These are phyloP conservation scores for Grantiella picta DNA, from an alignment of 2,113 vertebrate species.

Conservation along the genomic window DNA sequence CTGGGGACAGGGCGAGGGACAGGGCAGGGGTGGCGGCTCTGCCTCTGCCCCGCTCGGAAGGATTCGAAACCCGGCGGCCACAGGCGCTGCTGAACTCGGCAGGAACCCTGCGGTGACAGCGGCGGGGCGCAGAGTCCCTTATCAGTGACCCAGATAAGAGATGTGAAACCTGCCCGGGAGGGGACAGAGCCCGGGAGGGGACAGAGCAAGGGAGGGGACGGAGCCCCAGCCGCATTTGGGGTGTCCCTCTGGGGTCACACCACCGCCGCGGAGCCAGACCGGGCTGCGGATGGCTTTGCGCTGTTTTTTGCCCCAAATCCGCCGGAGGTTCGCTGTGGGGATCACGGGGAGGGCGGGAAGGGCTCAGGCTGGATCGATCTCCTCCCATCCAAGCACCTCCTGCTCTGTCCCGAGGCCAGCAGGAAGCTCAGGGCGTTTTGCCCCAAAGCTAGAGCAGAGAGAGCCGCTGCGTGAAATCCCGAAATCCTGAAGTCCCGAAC, in stretches of 20 bases:
- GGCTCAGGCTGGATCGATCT: neutral
- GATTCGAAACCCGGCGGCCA: rapidly evolving
- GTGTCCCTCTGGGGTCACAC: neutral
- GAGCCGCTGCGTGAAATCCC: rapidly evolving
- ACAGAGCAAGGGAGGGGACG: rapidly evolving
- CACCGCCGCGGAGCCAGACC: rapidly evolving
- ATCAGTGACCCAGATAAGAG: neutral
- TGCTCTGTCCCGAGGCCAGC: rapidly evolving
- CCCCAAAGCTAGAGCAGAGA: neutral
- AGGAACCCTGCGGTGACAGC: neutral
- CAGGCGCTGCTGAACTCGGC: neutral
- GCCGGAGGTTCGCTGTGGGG: rapidly evolving
- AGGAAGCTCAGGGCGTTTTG: neutral
- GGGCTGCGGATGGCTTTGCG: rapidly evolving
- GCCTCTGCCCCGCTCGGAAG: no score
- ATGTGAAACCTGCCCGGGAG: neutral
- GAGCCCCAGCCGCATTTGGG: rapidly evolving
- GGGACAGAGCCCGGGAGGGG: neutral
- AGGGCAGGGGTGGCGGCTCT: rapidly evolving
- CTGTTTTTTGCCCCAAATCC: neutral
- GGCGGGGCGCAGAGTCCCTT: neutral
- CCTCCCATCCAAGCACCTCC: rapidly evolving
- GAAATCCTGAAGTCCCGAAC: rapidly evolving
- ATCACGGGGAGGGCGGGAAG: rapidly evolving
- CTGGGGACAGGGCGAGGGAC: rapidly evolving